These are phyloP conservation scores for Drosophila watanabei DNA, from an alignment of 1,140 invertebrate genomes.

Conservation along the genomic window DNA sequence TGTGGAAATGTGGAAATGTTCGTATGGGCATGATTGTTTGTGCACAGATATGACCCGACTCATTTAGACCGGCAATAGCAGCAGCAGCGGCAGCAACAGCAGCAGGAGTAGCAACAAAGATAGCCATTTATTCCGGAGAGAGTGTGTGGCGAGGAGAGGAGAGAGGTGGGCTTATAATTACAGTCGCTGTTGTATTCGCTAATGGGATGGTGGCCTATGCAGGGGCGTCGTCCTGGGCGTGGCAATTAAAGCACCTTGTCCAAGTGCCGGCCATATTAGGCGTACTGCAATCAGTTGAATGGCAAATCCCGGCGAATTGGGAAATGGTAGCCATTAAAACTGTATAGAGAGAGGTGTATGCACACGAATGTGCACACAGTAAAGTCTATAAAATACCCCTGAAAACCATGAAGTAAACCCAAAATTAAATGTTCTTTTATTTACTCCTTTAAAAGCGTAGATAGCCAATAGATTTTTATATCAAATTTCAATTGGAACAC, in stretches of 20 bases:
- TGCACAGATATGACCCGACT: constrained; percentile 64
- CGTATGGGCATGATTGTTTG: too few relatives aligned
- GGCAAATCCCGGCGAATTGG: constrained; percentile 16
- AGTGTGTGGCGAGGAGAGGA: not conserved
- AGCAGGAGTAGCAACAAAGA: constrained; percentile 47
- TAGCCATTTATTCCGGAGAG: constrained; percentile 57
- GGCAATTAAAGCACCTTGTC: constrained; percentile 61
- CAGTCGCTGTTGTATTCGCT: constrained; percentile 59
- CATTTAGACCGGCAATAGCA: constrained; percentile 53
- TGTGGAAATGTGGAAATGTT: constrained; percentile 17
- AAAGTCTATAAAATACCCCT: not conserved
- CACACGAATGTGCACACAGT: constrained; percentile 1
- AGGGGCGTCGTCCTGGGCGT: constrained; percentile 41
- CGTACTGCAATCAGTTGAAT: constrained; percentile 46
- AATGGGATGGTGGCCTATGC: constrained; percentile 51
- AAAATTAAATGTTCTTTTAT: not conserved
- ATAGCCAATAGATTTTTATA: not conserved
- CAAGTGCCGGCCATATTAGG: constrained; percentile 50
- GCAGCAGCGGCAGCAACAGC: not conserved
- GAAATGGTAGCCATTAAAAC: constrained; percentile 28
- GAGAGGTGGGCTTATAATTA: constrained; percentile 55
- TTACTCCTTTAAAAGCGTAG: not conserved
- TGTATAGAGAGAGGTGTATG: constrained; percentile 6
- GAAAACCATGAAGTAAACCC: not conserved
- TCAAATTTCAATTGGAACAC: not conserved